These are phyloP conservation scores for Drosophila kikkawai DNA, from an alignment of 1,140 invertebrate genomes.

Conservation along the genomic window DNA sequence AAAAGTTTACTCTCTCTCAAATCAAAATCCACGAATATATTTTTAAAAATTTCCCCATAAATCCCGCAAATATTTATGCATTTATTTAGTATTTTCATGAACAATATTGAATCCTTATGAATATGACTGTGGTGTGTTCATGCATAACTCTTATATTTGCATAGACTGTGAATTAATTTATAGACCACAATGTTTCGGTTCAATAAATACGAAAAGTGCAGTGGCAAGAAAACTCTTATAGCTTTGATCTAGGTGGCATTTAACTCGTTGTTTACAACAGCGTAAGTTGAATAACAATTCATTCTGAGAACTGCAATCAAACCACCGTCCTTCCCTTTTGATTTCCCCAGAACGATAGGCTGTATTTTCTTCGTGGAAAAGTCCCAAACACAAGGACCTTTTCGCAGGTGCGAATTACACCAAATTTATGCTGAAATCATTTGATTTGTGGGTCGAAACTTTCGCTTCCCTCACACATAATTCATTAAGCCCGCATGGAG, in stretches of 20 bases:
- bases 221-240: too few species aligned
- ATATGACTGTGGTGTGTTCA: conserved; percentile 1
- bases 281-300: conserved; percentile 1
- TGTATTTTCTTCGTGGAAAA: conserved; percentile 15
- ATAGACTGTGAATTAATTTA: not conserved
- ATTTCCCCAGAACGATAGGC: conserved; percentile 11
- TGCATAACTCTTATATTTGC: conserved; percentile 15
- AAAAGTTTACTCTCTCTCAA: not conserved
- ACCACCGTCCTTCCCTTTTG: not conserved
- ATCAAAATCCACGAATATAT: not conserved
- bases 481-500: conserved; percentile 43
- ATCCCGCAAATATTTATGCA: not conserved
- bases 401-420: conserved; percentile 47
- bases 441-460: conserved; percentile 52
- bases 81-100: not conserved
- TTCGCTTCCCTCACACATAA: conserved; percentile 50
- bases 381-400: not conserved
- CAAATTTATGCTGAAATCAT: conserved; percentile 53
- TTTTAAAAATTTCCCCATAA: not conserved
- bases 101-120: conserved; percentile 1
- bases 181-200: conserved; percentile 10
- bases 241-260: not conserved
- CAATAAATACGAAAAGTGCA: conserved; percentile 22
- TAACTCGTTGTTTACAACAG: not conserved
- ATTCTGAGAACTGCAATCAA: conserved; percentile 13